phyloP scores from a whole-genome alignment of 2,888 invertebrate genomes.

The Ophraella communa region DNA sequence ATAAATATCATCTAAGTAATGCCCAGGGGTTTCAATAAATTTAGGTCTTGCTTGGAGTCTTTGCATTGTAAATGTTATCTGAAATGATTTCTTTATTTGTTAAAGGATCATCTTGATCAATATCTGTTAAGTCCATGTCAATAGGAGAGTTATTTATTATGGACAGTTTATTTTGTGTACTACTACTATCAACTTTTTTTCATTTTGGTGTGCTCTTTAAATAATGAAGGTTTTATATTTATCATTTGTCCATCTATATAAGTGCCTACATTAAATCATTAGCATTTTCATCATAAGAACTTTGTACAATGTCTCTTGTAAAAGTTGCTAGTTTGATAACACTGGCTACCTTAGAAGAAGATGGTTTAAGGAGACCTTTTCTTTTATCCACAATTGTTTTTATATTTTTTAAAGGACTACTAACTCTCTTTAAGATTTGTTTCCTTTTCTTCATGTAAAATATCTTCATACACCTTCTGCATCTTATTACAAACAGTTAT shows the following conservation, averaged over 20 bases:
- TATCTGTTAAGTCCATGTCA: conserved; percentile 19
- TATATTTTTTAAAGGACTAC: conserved; percentile 42
- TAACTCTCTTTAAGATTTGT: conserved; percentile 38
- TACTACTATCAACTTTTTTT: not conserved
- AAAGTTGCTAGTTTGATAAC: too few relatives aligned
- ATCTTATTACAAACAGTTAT: conserved; percentile 54
- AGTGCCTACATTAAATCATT: conserved; percentile 38
- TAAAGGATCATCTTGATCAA: not conserved
- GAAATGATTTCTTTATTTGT: not conserved
- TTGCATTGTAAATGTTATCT: conserved; percentile 15
- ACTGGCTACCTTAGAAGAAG: too few relatives aligned
- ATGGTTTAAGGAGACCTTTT: conserved; percentile 30
- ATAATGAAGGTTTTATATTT: not conserved
- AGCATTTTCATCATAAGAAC: not conserved
- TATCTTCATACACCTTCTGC: conserved; percentile 54
- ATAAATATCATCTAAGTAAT: not conserved
- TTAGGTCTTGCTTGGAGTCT: conserved; percentile 32
- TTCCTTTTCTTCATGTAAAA: conserved; percentile 52
- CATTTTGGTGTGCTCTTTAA: not conserved
- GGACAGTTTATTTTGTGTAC: not conserved
- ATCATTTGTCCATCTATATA: conserved; percentile 25
- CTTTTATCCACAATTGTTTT: conserved; percentile 40
- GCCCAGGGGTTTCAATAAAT: too few relatives aligned
- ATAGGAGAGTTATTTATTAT: not conserved
- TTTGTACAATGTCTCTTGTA: not conserved